phyloP scores from a whole-genome alignment of 2,113 vertebrate species.

The Eulacestoma nigropectus region DNA sequence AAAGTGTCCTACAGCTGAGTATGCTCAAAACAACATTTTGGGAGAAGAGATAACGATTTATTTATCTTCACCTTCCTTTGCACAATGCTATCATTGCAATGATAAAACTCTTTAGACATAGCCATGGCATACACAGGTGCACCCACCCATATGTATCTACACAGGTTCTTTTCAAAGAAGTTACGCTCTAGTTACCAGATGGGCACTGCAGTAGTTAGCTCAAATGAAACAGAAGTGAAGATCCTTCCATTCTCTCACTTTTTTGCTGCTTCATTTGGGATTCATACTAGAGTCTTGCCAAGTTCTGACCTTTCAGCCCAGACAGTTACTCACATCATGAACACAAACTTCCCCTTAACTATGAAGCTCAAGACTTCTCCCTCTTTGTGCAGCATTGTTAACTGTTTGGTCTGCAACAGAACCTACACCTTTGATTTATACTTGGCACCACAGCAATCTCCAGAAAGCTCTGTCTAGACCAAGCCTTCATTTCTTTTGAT shows the following conservation, averaged over 20 bases:
- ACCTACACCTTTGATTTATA: neutral
- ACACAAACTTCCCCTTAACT: neutral
- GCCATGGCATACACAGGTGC: neutral
- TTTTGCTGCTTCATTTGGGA: slow-evolving; percentile 1
- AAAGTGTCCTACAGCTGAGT: neutral
- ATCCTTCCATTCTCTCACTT: neutral
- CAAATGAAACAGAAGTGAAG: neutral
- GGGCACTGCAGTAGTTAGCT: neutral
- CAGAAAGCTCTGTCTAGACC: neutral
- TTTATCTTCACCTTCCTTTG: neutral
- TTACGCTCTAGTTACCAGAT: neutral
- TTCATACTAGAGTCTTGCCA: neutral
- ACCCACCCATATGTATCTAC: fast-evolving
- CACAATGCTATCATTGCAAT: neutral
- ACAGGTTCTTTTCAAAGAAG: neutral
- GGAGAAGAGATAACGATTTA: neutral
- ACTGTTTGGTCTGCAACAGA: neutral
- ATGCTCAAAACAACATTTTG: neutral
- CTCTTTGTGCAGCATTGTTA: neutral
- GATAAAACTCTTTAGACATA: neutral
- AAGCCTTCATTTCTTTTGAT: neutral
- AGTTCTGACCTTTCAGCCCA: slow-evolving; percentile 9
- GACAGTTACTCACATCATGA: neutral
- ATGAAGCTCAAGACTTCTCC: neutral
- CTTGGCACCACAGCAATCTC: neutral